phyloP scores from a whole-genome alignment of 2,888 invertebrate species.

The Neoascia interrupta region DNA sequence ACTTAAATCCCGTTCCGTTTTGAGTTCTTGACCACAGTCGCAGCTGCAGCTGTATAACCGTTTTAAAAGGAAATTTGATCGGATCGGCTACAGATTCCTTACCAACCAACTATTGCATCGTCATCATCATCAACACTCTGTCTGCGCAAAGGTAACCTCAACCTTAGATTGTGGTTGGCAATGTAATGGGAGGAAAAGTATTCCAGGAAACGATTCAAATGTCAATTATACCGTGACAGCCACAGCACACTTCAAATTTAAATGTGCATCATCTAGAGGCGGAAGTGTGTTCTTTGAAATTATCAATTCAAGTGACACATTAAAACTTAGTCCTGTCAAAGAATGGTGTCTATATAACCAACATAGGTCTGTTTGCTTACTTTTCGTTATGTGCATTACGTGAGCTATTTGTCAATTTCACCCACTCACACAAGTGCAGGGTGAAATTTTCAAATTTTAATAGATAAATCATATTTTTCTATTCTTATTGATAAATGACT shows the following conservation, averaged over 20 bases:
- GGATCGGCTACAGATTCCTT: slow-evolving; percentile 27
- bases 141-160: slow-evolving; percentile 22
- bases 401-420: slow-evolving; percentile 10
- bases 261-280: slow-evolving; percentile 4
- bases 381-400: neutral
- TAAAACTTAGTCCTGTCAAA: slow-evolving; percentile 1
- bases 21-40: slow-evolving; percentile 46
- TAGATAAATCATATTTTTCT: slow-evolving; percentile 8
- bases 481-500: slow-evolving; percentile 18
- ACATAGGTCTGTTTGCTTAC: slow-evolving; percentile 11
- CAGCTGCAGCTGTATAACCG: slow-evolving; percentile 39
- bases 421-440: neutral
- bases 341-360: neutral
- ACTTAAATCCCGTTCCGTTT: slow-evolving; percentile 36
- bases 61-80: slow-evolving; percentile 48
- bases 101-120: slow-evolving; percentile 4
- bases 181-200: neutral
- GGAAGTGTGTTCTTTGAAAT: neutral
- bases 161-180: slow-evolving; percentile 51
- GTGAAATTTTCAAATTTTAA: slow-evolving; percentile 29
- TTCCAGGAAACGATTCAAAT: slow-evolving; percentile 31
- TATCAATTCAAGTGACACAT: slow-evolving; percentile 5
- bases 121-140: slow-evolving; percentile 8
- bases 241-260: slow-evolving; percentile 27
- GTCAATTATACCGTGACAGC: slow-evolving; percentile 29